Evolutionary conservation across 2,888 invertebrate species (phyloP), one percentile per base, ranked within the genome.

Genomic region (Lamellibrachia satsuma): DNA sequence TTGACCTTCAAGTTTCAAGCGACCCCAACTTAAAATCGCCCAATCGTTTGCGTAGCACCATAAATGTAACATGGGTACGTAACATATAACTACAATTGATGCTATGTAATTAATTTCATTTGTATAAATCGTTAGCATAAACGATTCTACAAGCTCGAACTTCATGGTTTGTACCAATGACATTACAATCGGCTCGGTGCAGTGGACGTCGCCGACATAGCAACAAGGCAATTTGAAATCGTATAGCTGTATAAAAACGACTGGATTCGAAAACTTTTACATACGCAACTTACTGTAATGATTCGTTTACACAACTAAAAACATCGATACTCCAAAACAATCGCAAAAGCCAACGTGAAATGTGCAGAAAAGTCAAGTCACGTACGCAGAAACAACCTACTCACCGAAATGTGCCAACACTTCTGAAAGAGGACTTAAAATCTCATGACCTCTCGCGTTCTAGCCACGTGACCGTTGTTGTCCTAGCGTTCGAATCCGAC

Each of bases 401-500:
- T 75, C 75, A 75, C 75, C 75, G 22, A 75, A 60, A 75, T 75
- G 75, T n/a, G 75, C 22, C 75, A n/a, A 75, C n/a, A 75, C 75
- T 75, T 75, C 60, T 60, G 60, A 60, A 60, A 60, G 60, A 60
- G 60, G 60, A 60, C 60, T 60, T 60, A 60, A 15, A 60, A 60
- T 60, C 60, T 15, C 60, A 60, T 60, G 60, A 60, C 60, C 60
- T 60, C 60, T 60, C 75, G 75, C 75, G 75, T 75, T 75, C 75
- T 75, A 22, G 22, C 75, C 75, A 75, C 75, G 22, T 15, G 22
- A 75, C 15, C 75, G 75, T 75, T 75, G 22, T 75, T 75, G 75
- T 75, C n/a, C 75, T 15, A 75, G n/a, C 75, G 75, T 75, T 75
- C 75, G n/a, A 75, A 75, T 75, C n/a, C 75, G 75, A 75, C 75